Conservation (phyloP, 1,140 invertebrate species). For the Trichogramma pretiosum region DNA sequence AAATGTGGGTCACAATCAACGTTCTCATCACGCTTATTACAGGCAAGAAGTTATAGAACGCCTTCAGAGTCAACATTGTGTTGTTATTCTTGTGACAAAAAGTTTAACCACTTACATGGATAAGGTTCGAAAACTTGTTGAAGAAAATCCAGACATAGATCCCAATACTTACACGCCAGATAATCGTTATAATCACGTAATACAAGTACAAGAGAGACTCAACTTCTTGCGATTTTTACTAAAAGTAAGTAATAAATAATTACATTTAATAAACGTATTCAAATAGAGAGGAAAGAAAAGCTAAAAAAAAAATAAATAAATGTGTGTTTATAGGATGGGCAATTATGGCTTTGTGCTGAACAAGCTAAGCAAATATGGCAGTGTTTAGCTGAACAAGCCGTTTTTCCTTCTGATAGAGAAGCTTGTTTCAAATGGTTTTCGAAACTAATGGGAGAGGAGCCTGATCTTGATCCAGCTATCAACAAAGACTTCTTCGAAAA, state of each 20-base stretch:
- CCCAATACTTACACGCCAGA: constrained; percentile 77
- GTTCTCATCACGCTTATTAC: constrained; percentile 57
- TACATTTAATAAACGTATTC: neutral
- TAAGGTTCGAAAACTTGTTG: constrained; percentile 62
- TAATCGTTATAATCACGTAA: constrained; percentile 81
- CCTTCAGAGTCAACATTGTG: constrained; percentile 82
- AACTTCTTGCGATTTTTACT: constrained; percentile 87
- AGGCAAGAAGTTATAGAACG: constrained; percentile 80
- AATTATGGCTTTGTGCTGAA: constrained; percentile 90
- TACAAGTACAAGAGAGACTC: constrained; percentile 89
- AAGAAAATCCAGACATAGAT: constrained; percentile 69
- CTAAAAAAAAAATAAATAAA: constrained; percentile 1
- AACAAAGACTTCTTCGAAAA: constrained; percentile 95
- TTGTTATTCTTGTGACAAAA: constrained; percentile 89
- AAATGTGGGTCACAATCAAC: constrained; percentile 56
- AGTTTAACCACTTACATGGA: constrained; percentile 91
- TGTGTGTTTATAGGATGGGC: constrained; percentile 67
- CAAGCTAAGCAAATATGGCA: constrained; percentile 97
- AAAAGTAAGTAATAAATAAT: constrained; percentile 52
- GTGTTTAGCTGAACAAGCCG: constrained; percentile 86
- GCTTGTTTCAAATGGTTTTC: constrained; percentile 98
- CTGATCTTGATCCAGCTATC: constrained; percentile 92
- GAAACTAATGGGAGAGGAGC: constrained; percentile 96
- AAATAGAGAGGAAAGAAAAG: neutral
- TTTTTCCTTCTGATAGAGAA: constrained; percentile 85